Conservation (phyloP, 2,113 vertebrate genomes). For the Heterochromis multidens region DNA sequence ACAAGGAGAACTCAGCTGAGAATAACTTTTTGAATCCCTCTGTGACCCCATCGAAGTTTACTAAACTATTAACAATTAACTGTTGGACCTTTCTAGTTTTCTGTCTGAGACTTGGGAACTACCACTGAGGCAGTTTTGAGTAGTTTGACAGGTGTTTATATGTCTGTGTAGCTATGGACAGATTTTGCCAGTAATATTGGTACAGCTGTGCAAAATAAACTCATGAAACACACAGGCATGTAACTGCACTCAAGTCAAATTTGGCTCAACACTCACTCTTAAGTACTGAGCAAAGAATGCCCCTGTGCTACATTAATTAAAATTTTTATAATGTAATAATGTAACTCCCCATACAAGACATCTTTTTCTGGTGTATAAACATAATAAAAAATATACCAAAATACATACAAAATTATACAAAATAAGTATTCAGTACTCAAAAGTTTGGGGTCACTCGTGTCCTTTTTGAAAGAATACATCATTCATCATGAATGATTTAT, state of each 20-base stretch:
- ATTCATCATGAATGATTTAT: too few relatives aligned
- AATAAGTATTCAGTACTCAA: too few relatives aligned
- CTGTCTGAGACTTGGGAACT: neutral
- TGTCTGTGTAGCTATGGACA: neutral
- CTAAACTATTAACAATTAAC: neutral
- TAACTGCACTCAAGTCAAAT: neutral
- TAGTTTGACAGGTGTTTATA: neutral
- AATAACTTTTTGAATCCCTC: constrained; percentile 2
- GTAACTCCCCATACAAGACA: too few relatives aligned
- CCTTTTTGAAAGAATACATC: too few relatives aligned
- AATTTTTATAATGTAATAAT: too few relatives aligned
- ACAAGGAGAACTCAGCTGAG: neutral
- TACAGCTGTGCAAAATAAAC: neutral
- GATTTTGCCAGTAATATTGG: neutral
- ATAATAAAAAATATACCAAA: too few relatives aligned
- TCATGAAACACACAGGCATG: neutral
- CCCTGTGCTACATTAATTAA: too few relatives aligned
- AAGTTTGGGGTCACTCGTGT: too few relatives aligned
- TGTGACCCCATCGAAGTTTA: neutral
- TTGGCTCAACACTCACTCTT: neutral
- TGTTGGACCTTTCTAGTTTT: neutral
- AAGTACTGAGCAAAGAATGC: too few relatives aligned
- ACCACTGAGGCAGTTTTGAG: neutral
- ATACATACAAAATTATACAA: too few relatives aligned
- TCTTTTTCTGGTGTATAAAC: too few relatives aligned